Evolutionary conservation across 2,888 invertebrate species (phyloP), one percentile per base, ranked within the genome.

Genomic region (Shargacucullia verbasci): DNA sequence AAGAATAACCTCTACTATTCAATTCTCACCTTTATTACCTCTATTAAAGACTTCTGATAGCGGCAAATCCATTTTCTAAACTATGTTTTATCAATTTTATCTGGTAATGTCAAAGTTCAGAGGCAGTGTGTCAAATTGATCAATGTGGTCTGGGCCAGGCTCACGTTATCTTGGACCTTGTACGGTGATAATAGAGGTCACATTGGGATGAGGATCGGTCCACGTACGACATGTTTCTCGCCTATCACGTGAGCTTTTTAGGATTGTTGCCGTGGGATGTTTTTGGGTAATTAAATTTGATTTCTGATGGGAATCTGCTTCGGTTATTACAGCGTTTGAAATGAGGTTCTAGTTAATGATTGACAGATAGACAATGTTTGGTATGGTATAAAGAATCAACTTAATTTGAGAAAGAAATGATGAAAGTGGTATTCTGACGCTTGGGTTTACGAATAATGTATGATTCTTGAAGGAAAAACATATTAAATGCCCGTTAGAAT

Each of bases 21-120:
- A 47, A 71, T 68, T 68, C 12, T 70, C 53, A 63, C 45, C 58
- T 63, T 57, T 79, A 77, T 73, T 15, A 14, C 60, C 25, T 44
- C 35, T 39, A 44, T 40, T 53, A 70, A 76, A 65, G 57, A 70
- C 15, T 56, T 54, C 47, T 40, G 31, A 52, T 14, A 34, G 39
- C 40, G 7, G 38, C 13, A 61, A 55, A 59, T 60, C 43, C 47
- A 54, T 57, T 52, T 62, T 37, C 39, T 39, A 47, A 58, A 59
- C 52, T 68, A 31, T 58, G 41, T 65, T 62, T 52, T 64, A 58
- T 53, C 40, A 53, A 60, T 65, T 54, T 76, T 79, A 81, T 82
- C 79, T 73, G 62, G 58, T 59, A 75, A 80, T 72, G 78, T 73
- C 78, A 79, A 58, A 81, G 82, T 77, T 83, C 78, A 77, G 53